phyloP scores from a whole-genome alignment of 2,888 invertebrate genomes.

The Mythimna pallens region DNA sequence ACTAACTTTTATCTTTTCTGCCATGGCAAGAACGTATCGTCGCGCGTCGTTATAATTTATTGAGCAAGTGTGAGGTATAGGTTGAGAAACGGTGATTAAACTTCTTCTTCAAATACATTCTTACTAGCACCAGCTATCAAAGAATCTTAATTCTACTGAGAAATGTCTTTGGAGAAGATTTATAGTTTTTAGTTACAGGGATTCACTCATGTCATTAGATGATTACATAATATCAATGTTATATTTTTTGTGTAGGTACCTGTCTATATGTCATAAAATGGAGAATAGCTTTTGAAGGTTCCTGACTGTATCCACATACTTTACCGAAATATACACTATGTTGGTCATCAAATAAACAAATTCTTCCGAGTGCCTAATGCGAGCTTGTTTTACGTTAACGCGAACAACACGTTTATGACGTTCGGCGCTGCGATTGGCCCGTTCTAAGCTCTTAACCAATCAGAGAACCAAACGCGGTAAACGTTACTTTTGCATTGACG shows the following conservation, averaged over 20 bases:
- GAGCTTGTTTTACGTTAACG: too few relatives aligned
- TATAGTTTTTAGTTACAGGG: constrained; percentile 15
- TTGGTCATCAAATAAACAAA: neutral
- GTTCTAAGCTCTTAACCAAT: too few relatives aligned
- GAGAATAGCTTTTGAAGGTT: constrained; percentile 35
- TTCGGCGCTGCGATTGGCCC: too few relatives aligned
- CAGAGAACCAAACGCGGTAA: too few relatives aligned
- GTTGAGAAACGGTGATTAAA: constrained; percentile 44
- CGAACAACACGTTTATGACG: too few relatives aligned
- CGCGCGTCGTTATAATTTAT: neutral
- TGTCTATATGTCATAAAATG: constrained; percentile 10
- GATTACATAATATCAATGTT: constrained; percentile 30
- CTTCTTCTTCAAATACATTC: constrained; percentile 53
- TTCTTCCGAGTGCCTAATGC: too few relatives aligned
- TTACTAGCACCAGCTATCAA: neutral
- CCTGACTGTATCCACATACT: neutral
- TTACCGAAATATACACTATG: neutral
- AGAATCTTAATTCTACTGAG: neutral
- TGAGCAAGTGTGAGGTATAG: constrained; percentile 15
- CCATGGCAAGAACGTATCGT: neutral
- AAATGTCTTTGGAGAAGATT: constrained; percentile 47
- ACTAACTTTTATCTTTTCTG: neutral
- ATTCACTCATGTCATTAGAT: constrained; percentile 44
- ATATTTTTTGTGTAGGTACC: constrained; percentile 32
- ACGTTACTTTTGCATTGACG: too few relatives aligned